Evolutionary conservation across 2,888 invertebrate genomes (phyloP), one percentile per base, ranked within the genome.

Genomic region (Tillus elongatus): DNA sequence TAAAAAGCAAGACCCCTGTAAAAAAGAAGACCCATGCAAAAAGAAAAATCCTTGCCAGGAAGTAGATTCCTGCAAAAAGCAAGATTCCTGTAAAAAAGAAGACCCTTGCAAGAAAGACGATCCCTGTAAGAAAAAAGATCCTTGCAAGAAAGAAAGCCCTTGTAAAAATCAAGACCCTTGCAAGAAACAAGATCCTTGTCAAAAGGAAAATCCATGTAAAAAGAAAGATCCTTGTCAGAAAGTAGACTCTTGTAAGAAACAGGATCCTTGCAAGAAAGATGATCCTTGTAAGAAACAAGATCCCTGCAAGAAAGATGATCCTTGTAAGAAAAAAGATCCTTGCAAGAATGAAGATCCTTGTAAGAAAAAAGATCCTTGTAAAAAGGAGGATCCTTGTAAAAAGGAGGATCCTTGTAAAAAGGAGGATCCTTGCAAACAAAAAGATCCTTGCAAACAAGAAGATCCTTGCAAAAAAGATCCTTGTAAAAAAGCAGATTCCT

Each of bases 251-350:
- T 19, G 24, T n/a, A 19, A 19, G n/a, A 19, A 19, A n/a, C 6
- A 19, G n/a, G 24, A 19, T 19, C 24, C 24, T 19, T 19, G 24
- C n/a, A 6, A 19, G n/a, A 19, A 19, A 19, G 24, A 19, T n/a
- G n/a, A 19, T n/a, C 6, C n/a, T 8, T 19, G 24, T 19, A 19
- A 19, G 6, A n/a, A 19, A 19, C 6, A 6, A 19, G 24, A 19
- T 19, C n/a, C 24, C n/a, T 19, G 24, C n/a, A 6, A 19, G n/a
- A 19, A 19, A 19, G 24, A 6, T 8, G 24, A 19, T 19, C n/a
- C 24, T 19, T 19, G 24, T 19, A n/a, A n/a, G n/a, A n/a, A n/a
- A n/a, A 19, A n/a, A 19, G 24, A 19, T n/a, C n/a, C 24, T 19
- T 19, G 24, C n/a, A 6, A 19, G n/a, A 19, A 19, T 8, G n/a